Evolutionary conservation across 2,888 invertebrate species (phyloP).

Genomic region (Trissolcus brochymenae): DNA sequence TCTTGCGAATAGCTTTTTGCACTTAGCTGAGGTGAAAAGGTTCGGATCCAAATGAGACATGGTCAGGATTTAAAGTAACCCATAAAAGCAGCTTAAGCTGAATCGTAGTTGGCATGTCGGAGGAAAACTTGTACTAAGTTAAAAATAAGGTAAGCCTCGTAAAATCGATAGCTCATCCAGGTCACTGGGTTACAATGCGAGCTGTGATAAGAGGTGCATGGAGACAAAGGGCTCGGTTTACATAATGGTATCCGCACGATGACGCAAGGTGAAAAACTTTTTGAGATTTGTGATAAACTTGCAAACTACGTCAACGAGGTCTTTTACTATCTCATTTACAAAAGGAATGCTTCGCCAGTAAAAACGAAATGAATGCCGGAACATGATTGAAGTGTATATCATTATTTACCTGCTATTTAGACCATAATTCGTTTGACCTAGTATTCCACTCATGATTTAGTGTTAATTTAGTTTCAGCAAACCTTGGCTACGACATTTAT

Average conservation of each 20-base stretch:
- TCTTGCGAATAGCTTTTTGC: too few relatives aligned
- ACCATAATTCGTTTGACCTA: slow-evolving; percentile 1
- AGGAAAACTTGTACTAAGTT: slow-evolving; percentile 59
- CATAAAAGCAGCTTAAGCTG: slow-evolving; percentile 28
- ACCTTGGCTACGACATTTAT: too few relatives aligned
- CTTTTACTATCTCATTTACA: slow-evolving; percentile 4
- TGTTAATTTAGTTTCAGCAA: neutral
- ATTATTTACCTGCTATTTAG: slow-evolving; percentile 1
- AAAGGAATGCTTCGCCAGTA: slow-evolving; percentile 6
- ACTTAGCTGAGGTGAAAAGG: too few relatives aligned
- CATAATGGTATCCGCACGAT: slow-evolving; percentile 43
- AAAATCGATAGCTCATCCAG: slow-evolving; percentile 69
- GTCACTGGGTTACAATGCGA: slow-evolving; percentile 69
- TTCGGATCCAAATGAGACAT: neutral
- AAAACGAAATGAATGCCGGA: neutral
- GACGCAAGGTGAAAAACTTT: slow-evolving; percentile 33
- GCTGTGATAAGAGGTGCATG: slow-evolving; percentile 62
- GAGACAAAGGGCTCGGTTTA: slow-evolving; percentile 56
- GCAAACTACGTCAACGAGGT: slow-evolving; percentile 10
- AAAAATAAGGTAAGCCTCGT: slow-evolving; percentile 63
- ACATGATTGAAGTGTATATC: slow-evolving; percentile 1
- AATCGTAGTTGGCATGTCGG: slow-evolving; percentile 28
- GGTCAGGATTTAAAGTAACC: slow-evolving; percentile 11
- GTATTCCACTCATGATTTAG: neutral
- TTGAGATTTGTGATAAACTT: slow-evolving; percentile 23